Percentiles rank a stretch among this genome's conserved stretches.
Evolutionary conservation across 2,888 invertebrate species (phyloP).

Genomic region (Drosophila picticornis): DNA sequence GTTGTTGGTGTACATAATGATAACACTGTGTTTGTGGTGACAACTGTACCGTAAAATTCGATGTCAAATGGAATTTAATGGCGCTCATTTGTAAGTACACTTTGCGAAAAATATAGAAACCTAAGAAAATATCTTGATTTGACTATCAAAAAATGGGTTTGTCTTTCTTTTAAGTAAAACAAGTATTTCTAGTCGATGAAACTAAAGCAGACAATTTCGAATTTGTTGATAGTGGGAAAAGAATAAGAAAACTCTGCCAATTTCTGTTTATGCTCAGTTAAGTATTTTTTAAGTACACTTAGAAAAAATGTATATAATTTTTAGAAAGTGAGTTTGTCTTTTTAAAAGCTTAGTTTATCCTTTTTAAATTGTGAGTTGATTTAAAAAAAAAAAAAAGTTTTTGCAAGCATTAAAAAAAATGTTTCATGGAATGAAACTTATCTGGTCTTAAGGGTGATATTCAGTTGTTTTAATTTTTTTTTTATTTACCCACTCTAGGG

Average conservation of each 20-base stretch:
- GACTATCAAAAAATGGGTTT: not conserved
- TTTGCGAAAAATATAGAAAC: not conserved
- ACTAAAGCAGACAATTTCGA: not conserved
- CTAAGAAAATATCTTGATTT: not conserved
- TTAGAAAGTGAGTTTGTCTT: not conserved
- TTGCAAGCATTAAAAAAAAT: not conserved
- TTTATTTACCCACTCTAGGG: not conserved
- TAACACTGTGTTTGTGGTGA: slow-evolving; percentile 13
- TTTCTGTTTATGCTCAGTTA: not conserved
- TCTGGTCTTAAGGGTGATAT: not conserved
- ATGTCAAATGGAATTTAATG: slow-evolving; percentile 8
- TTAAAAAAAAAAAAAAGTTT: no score
- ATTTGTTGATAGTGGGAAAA: not conserved
- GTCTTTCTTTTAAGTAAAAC: not conserved
- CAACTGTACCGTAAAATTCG: slow-evolving; percentile 36
- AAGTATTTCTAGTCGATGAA: not conserved
- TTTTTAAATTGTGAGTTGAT: not conserved
- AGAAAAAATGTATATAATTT: not conserved
- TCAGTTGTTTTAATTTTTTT: no score
- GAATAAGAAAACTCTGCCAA: slow-evolving; percentile 1
- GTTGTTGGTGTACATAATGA: slow-evolving; percentile 1
- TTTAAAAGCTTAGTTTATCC: not conserved
- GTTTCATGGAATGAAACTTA: not conserved
- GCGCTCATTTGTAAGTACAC: not conserved
- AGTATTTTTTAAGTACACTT: not conserved